These are phyloP conservation scores for Labroides dimidiatus DNA, from an alignment of 2,797 vertebrate species.

Conservation along the genomic window DNA sequence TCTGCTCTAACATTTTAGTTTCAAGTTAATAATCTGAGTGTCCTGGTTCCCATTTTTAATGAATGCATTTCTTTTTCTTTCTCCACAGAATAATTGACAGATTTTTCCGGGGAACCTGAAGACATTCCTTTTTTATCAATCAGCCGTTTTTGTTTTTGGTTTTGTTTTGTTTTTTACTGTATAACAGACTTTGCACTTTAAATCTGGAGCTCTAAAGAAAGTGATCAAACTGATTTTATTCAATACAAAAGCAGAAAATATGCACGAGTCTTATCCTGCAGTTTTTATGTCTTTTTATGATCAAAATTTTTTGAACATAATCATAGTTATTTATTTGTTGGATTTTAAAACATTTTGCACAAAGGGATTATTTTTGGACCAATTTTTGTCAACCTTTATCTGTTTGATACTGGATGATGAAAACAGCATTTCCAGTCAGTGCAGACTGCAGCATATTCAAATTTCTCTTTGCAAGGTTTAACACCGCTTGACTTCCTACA, in stretches of 20 bases:
- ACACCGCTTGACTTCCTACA: background rate
- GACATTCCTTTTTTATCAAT: conserved; percentile 12
- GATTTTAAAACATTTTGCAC: conserved; percentile 31
- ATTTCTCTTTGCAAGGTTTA: background rate
- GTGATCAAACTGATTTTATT: conserved; percentile 11
- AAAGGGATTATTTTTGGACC: background rate
- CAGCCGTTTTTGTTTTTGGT: too few species aligned
- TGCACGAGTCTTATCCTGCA: conserved; percentile 1
- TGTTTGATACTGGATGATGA: background rate
- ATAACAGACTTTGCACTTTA: conserved; percentile 48
- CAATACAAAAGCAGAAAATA: background rate
- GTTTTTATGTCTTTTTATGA: conserved; percentile 17
- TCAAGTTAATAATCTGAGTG: too few species aligned
- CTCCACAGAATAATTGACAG: conserved; percentile 46
- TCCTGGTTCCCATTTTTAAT: too few species aligned
- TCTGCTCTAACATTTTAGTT: too few species aligned
- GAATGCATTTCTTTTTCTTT: background rate
- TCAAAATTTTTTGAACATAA: conserved; percentile 16
- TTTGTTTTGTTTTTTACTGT: background rate
- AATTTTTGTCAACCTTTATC: background rate
- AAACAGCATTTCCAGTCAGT: background rate
- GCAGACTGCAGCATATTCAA: too few species aligned
- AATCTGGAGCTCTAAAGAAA: conserved; percentile 14
- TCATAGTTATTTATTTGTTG: conserved; percentile 38
- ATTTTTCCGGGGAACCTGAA: background rate